Evolutionary conservation across 2,113 vertebrate genomes (phyloP).

Genomic region (Sciurus niger): DNA sequence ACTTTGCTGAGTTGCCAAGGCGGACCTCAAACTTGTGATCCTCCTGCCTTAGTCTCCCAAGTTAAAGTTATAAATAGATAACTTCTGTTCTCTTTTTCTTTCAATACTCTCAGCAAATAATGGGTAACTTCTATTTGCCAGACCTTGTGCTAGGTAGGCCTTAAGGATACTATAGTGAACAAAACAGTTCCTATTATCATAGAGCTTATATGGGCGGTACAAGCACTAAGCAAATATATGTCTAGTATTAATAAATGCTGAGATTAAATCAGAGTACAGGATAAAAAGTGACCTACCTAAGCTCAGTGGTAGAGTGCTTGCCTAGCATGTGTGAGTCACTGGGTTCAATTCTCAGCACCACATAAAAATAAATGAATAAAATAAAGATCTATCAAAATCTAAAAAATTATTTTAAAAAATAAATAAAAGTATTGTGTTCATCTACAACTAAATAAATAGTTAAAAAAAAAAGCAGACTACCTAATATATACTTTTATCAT

Average conservation of each 20-base stretch:
- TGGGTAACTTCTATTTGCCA: not conserved
- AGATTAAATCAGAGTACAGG: not conserved
- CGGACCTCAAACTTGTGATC: too few species aligned
- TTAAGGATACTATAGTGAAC: not conserved
- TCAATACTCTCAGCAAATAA: not conserved
- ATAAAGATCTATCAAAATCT: too few species aligned
- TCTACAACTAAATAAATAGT: too few species aligned
- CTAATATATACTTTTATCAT: conserved; percentile 38
- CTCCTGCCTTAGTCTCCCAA: too few species aligned
- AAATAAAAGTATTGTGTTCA: too few species aligned
- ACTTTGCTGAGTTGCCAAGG: too few species aligned
- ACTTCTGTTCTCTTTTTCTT: not conserved
- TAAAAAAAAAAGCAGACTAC: not conserved
- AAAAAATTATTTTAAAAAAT: too few species aligned
- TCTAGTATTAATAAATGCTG: not conserved
- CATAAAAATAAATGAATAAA: too few species aligned
- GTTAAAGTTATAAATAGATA: not conserved
- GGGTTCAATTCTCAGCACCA: too few species aligned
- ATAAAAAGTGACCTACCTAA: not conserved
- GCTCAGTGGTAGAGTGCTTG: too few species aligned
- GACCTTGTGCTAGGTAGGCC: not conserved
- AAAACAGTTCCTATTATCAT: conserved; percentile 9
- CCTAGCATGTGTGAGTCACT: too few species aligned
- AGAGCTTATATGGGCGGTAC: not conserved
- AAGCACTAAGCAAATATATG: too few species aligned